Base-by-base conservation (phyloP, 2,888 invertebrate species). In the Cynaeus angustus region DNA sequence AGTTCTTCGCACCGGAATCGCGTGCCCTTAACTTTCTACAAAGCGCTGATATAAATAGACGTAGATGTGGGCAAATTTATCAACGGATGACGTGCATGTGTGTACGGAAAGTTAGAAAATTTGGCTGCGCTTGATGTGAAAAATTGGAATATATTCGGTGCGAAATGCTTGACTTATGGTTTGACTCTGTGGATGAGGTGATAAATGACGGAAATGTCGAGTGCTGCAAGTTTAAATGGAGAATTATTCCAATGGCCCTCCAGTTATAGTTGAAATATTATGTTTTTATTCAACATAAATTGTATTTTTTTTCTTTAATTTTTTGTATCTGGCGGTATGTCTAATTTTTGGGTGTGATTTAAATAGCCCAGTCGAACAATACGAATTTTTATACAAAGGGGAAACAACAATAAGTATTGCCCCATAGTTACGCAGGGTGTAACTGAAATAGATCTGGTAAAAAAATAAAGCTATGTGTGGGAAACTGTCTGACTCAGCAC, bases 31-130 rank as follows among this genome's bases (percentile, higher is more conserved):
- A 50, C 28, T 50, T 50, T 26, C n/a, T 10, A 28, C 28, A 50
- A 50, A 50, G 28, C 48, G n/a, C 12, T 13, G 48, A 26, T 28
- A 48, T 48, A 48, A 50, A 62, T 62, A 62, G 59, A 59, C 46
- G 41, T 59, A 41, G 50, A 62, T 50, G 50, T 33, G 38, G 45
- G 48, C 50, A 48, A 50, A 62, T 62, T 62, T 50, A 62, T 62
- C 61, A 62, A 28, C 9, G 48, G 48, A 10, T 50, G 48, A 50
- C 48, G 48, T 14, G 46, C 46, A 46, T 46, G 38, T 37, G 28
- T 26, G 30, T 30, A 52, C 30, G 30, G 14, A 55, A 38, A 38
- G 1, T 52, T 10, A 1, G 55, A 38, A n/a, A 28, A 53, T 53
- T 53, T 53, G 37, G 52, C 33, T 52, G 52, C 33, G 33, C 3